Conservation (phyloP, 2,888 invertebrate species). For the Abrostola tripartita region DNA sequence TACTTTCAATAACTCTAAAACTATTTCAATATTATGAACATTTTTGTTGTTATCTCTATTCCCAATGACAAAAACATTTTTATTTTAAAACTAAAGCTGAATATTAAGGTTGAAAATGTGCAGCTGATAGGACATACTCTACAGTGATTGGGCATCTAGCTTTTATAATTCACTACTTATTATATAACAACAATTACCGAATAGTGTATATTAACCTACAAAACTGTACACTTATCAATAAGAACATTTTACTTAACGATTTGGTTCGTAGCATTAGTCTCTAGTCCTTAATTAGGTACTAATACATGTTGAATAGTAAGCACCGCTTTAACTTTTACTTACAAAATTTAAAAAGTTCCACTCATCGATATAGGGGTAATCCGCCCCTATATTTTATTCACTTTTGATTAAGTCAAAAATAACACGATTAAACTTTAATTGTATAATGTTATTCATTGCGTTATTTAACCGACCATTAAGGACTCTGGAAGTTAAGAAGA, state of each 20-base stretch:
- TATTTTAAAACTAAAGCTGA: conserved; percentile 7
- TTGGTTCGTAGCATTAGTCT: conserved; percentile 50
- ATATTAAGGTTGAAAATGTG: neutral
- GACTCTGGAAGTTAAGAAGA: conserved; percentile 6
- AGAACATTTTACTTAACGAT: conserved; percentile 28
- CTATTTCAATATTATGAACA: conserved; percentile 2
- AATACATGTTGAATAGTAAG: conserved; percentile 47
- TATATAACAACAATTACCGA: neutral
- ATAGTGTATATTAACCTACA: too few relatives aligned
- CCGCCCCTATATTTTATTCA: conserved; percentile 23
- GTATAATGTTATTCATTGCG: conserved; percentile 21
- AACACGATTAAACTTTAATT: conserved; percentile 16
- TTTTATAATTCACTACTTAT: neutral
- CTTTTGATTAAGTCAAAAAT: conserved; percentile 10
- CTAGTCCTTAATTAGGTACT: conserved; percentile 35
- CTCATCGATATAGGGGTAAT: conserved; percentile 16
- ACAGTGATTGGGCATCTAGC: neutral
- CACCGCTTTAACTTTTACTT: conserved; percentile 51
- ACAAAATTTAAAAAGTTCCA: conserved; percentile 34
- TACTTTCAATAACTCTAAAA: conserved; percentile 25
- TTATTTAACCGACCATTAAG: conserved; percentile 17
- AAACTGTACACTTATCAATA: conserved; percentile 16
- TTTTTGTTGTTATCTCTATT: too few relatives aligned
- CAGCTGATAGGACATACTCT: neutral
- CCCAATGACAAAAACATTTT: conserved; percentile 8